Percentiles rank a stretch among this genome's conserved stretches.
Conservation (phyloP, 2,888 invertebrate genomes). For the Andrena fulva region DNA sequence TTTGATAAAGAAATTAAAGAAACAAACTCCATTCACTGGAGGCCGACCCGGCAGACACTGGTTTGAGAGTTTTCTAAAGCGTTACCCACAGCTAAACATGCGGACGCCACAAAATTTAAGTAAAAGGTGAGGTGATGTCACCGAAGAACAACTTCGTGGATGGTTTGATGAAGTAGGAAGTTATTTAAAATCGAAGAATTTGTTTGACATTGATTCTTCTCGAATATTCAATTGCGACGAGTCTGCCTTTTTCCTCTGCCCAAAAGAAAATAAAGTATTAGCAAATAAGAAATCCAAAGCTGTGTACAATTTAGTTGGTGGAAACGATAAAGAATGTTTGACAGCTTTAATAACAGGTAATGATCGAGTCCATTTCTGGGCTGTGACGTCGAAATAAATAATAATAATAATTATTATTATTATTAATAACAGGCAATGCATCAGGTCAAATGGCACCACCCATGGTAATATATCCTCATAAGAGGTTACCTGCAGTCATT, state of each 20-base stretch:
- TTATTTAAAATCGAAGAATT: not conserved
- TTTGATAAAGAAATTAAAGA: too few species aligned
- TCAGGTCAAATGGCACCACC: not conserved
- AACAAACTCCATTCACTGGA: too few species aligned
- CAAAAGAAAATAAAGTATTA: not conserved
- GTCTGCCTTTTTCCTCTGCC: not conserved
- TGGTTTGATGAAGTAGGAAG: not conserved
- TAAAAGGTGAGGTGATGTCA: not conserved
- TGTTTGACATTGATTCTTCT: not conserved
- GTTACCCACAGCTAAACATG: too few species aligned
- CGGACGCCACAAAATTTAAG: too few species aligned
- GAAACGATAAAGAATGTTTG: not conserved
- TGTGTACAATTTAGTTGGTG: not conserved
- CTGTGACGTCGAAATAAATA: too few species aligned
- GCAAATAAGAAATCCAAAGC: not conserved
- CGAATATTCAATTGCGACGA: not conserved
- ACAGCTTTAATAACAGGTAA: constrained; percentile 1
- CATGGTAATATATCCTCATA: not conserved
- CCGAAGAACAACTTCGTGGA: not conserved
- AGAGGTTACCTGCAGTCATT: not conserved
- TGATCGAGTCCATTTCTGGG: not conserved
- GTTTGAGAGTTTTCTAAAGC: too few species aligned
- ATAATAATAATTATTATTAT: not conserved
- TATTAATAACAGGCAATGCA: constrained; percentile 1
- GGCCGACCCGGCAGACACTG: too few species aligned